Evolutionary conservation across 2,113 vertebrate genomes (phyloP).

Genomic region (Labrus mixtus): DNA sequence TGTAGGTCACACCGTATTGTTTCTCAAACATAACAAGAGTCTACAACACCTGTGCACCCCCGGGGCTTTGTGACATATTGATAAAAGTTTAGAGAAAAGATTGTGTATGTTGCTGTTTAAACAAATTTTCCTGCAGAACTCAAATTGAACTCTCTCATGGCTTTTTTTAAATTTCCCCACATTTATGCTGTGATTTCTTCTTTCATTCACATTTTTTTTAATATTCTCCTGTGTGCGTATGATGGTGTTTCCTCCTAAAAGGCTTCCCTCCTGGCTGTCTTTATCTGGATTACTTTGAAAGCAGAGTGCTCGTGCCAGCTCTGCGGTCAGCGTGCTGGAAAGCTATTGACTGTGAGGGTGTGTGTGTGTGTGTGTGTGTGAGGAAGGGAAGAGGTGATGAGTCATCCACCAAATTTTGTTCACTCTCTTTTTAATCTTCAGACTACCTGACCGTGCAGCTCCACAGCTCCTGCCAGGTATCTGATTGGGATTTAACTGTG

Average conservation of each 20-base stretch:
- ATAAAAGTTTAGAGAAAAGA: neutral
- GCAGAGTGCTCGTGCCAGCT: slow-evolving; percentile 53
- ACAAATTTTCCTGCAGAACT: neutral
- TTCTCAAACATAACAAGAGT: neutral
- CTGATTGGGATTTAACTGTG: neutral
- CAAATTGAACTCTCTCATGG: neutral
- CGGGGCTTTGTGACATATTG: neutral
- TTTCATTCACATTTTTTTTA: neutral
- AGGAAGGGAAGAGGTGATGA: slow-evolving; percentile 71
- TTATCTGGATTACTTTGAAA: slow-evolving; percentile 27
- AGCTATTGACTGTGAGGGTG: slow-evolving; percentile 38
- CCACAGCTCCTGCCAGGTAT: neutral
- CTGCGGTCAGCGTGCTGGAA: slow-evolving; percentile 61
- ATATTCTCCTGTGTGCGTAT: neutral
- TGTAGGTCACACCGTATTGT: slow-evolving; percentile 12
- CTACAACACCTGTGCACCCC: slow-evolving; percentile 4
- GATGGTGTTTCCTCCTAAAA: neutral
- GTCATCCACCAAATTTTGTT: slow-evolving; percentile 79
- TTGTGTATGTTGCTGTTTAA: neutral
- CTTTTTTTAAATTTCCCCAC: neutral
- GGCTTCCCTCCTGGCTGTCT: neutral
- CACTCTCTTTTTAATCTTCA: slow-evolving; percentile 54
- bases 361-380: neutral
- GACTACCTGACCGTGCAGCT: slow-evolving; percentile 38
- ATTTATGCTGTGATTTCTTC: neutral